Conservation (phyloP, 2,888 invertebrate genomes). For the Orthosia incerta region DNA sequence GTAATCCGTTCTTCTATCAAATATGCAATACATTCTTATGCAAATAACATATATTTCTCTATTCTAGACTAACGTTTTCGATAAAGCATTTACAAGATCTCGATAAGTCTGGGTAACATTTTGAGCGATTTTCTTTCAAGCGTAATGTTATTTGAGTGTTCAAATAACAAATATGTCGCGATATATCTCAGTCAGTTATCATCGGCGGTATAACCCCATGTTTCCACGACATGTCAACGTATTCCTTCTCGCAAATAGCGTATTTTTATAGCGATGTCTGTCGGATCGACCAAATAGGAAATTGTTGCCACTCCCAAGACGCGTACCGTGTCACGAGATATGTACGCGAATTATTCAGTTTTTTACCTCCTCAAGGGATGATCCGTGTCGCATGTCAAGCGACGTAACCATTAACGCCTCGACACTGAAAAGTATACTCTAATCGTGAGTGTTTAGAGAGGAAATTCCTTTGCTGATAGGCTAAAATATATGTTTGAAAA, state of each 20-base stretch:
- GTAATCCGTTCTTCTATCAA: slow-evolving; percentile 58
- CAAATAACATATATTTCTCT: slow-evolving; percentile 52
- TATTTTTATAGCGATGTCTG: slow-evolving; percentile 79
- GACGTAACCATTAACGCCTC: slow-evolving; percentile 69
- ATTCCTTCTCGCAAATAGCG: slow-evolving; percentile 79
- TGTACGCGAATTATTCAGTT: slow-evolving; percentile 86
- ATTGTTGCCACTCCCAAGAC: slow-evolving; percentile 84
- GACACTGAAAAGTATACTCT: slow-evolving; percentile 48
- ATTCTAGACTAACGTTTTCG: slow-evolving; percentile 42
- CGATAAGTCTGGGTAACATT: slow-evolving; percentile 41
- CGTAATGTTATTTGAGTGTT: slow-evolving; percentile 51
- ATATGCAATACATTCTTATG: slow-evolving; percentile 63
- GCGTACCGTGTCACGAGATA: slow-evolving; percentile 82
- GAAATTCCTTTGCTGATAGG: slow-evolving; percentile 48
- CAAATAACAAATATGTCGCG: slow-evolving; percentile 47
- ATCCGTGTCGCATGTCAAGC: slow-evolving; percentile 71
- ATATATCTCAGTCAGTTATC: slow-evolving; percentile 59
- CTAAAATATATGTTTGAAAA: slow-evolving; percentile 72
- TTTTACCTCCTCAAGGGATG: slow-evolving; percentile 83
- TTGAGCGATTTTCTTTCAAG: slow-evolving; percentile 48
- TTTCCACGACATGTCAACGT: slow-evolving; percentile 68
- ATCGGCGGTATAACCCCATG: slow-evolving; percentile 51
- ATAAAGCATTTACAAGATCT: slow-evolving; percentile 59
- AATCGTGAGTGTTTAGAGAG: slow-evolving; percentile 44
- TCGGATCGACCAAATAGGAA: slow-evolving; percentile 83